Percentiles rank a stretch among this genome's conserved stretches.
phyloP scores from a whole-genome alignment of 2,113 vertebrate genomes.

The Damaliscus lunatus region DNA sequence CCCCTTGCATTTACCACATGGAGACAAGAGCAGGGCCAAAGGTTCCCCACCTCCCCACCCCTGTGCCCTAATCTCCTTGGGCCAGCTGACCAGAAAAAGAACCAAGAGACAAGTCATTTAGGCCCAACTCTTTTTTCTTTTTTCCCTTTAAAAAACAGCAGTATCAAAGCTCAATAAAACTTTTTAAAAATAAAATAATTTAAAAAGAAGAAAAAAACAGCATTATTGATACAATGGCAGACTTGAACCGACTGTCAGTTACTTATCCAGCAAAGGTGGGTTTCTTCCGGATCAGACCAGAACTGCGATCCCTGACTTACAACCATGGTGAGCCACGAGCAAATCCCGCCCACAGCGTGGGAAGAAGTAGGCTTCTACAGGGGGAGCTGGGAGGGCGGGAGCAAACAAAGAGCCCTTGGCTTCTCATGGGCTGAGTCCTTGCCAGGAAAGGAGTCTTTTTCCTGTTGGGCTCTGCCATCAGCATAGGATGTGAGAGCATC shows the following conservation, averaged over 20 bases:
- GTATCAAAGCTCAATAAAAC: not conserved
- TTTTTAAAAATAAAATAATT: not conserved
- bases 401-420: not conserved
- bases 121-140: not conserved
- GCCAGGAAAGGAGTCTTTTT: not conserved
- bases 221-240: not conserved
- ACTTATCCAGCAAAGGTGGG: not conserved
- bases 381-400: accelerated
- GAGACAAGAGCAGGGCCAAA: not conserved
- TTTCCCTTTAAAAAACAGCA: not conserved
- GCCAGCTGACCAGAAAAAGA: not conserved
- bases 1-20: not conserved
- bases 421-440: not conserved
- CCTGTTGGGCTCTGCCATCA: not conserved
- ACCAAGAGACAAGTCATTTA: not conserved
- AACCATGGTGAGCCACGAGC: accelerated
- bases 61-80: not conserved
- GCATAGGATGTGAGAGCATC: not conserved
- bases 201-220: not conserved
- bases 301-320: accelerated
- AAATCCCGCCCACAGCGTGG: accelerated
- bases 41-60: not conserved
- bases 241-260: not conserved
- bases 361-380: not conserved
- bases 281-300: not conserved